Base-by-base conservation (phyloP, 1,140 invertebrate genomes). In the Subanguina moxae region DNA sequence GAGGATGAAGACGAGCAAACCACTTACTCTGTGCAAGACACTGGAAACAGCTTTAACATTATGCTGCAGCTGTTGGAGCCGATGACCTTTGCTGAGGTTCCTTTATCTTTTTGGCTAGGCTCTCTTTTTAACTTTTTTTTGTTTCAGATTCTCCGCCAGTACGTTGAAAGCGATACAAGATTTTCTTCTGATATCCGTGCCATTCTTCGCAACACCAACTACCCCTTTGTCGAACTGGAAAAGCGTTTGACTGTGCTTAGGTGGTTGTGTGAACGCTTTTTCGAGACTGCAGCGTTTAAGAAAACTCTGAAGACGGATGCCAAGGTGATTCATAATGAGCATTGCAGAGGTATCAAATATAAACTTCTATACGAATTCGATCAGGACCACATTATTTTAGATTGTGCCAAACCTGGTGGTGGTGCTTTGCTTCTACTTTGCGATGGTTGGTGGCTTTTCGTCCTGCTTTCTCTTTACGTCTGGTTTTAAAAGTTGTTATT, bases 291-390 rank as follows among this genome's bases (percentile, higher is more conserved):
- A 17, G 56, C 65, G 38, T 71, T 75, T 19, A 63, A 62, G 17
- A 38, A 64, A 17, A 21, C 76, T 17, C 28, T 76, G n/a, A 57
- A 64, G 15, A 45, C 58, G 21, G 75, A 74, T 17, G 64, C 64
- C n/a, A 77, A 71, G 19, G 62, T 67, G 19, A 21, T 48, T 19
- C 57, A 76, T 32, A 92, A 96, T 84, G 92, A 95, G 83, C 91
- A 94, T 82, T 97, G 93, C 83, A 87, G 94, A 79, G n/a, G n/a
- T n/a, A n/a, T n/a, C n/a, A n/a, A n/a, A n/a, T n/a, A n/a, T n/a
- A n/a, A n/a, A n/a, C n/a, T n/a, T n/a, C n/a, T n/a, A n/a, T n/a
- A n/a, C n/a, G n/a, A n/a, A n/a, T n/a, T n/a, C n/a, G n/a, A n/a
- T n/a, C n/a, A n/a, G n/a, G n/a, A n/a, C n/a, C n/a, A n/a, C n/a